Evolutionary conservation across 2,888 invertebrate species (phyloP), one percentile per base, ranked within the genome.

Genomic region (Venusia cambrica): DNA sequence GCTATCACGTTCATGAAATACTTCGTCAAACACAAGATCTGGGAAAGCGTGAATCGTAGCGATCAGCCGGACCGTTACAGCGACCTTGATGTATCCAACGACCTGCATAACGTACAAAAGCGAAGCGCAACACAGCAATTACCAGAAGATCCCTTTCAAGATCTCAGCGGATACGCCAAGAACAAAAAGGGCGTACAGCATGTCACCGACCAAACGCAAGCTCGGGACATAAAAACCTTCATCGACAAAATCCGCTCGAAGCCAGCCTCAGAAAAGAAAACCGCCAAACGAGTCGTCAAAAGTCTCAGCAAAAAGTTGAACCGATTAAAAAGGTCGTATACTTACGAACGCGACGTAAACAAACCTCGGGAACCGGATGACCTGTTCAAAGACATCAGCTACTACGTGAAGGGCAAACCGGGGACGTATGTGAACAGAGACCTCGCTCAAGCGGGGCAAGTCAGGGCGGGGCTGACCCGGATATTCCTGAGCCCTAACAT

Each of bases 11-110:
- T 79, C 4, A 45, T 74, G 1, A 70, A 73, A 29, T 80, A 77
- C 39, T 80, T 73, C 42, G 47, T 64, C 0, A 85, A 85, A 53
- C 62, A 77, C 32, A 80, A 83, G 51, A 46, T 65, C 0, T 84
- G 80, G 83, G 55, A 54, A 3, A 56, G 56, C 5, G 59, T 70
- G 0, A 76, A 78, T 15, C 48, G 53, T 0, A 29, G 43, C 12
- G 30, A 35, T n/a, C n/a, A n/a, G 11, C 51, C 50, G 5, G 22
- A 35, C 7, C 17, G 17, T 1, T 10, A 47, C 41, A 13, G 8
- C 0, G 35, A 42, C 2, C 37, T 51, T 8, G 63, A 71, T 4
- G 61, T 73, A 0, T 47, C 52, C 11, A 78, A 78, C 30, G 7
- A 60, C 18, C 33, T 38, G 0, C 57, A 55, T 31, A 16, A 8